Evolutionary conservation across 2,888 invertebrate genomes (phyloP).

Genomic region (Mythimna vitellina): DNA sequence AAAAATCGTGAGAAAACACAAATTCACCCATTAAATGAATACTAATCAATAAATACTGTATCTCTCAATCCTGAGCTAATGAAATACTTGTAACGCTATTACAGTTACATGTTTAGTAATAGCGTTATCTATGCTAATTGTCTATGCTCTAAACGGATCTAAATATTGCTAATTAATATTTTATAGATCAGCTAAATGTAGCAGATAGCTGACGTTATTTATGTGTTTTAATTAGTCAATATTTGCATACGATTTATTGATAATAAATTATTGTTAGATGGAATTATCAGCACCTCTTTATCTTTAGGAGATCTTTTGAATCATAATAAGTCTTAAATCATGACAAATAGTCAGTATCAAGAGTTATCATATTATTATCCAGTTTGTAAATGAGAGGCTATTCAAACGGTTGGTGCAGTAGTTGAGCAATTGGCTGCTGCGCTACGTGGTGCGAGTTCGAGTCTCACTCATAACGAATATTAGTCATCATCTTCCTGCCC

Average conservation of each 20-base stretch:
- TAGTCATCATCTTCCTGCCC: no score
- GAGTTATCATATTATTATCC: no score
- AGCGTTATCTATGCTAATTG: conserved; percentile 52
- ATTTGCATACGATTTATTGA: conserved; percentile 37
- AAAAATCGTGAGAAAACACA: conserved; percentile 41
- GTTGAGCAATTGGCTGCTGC: no score
- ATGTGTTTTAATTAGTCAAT: conserved; percentile 46
- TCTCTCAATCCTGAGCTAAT: conserved; percentile 12
- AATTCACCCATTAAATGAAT: conserved; percentile 7
- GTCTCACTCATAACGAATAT: no score
- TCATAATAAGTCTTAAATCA: background rate
- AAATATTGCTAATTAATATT: conserved; percentile 60
- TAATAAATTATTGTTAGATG: conserved; percentile 6
- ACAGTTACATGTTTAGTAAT: conserved; percentile 28
- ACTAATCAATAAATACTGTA: conserved; percentile 38
- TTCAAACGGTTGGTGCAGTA: no score
- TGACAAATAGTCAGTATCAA: no score
- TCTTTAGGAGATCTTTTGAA: background rate
- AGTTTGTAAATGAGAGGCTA: no score
- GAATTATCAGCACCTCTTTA: conserved; percentile 10
- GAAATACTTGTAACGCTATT: conserved; percentile 18
- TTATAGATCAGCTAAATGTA: conserved; percentile 52
- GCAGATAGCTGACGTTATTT: conserved; percentile 44
- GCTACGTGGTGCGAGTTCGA: no score
- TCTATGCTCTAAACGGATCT: conserved; percentile 33